These are phyloP conservation scores for Holocentrus rufus DNA, from an alignment of 2,797 vertebrate genomes.

Conservation along the genomic window DNA sequence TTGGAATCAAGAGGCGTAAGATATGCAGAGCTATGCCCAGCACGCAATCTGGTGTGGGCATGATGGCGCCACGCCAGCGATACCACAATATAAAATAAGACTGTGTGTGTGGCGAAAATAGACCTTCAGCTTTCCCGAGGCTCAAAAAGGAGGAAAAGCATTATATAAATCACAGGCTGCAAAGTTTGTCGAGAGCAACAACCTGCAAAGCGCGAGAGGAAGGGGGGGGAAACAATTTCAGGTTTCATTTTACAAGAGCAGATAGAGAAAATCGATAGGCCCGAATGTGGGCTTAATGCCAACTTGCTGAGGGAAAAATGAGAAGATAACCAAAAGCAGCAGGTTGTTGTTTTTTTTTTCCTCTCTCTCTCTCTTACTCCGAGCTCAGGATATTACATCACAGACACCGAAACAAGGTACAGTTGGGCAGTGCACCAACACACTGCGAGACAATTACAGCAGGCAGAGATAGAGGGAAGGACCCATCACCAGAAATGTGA, in stretches of 20 bases:
- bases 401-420: slow-evolving; percentile 50
- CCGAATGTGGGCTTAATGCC: slow-evolving; percentile 73
- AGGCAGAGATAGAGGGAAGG: slow-evolving; percentile 18
- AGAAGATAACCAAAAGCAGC: slow-evolving; percentile 71
- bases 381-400: slow-evolving; percentile 70
- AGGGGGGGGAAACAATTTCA: slow-evolving; percentile 65
- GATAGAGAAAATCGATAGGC: slow-evolving; percentile 74
- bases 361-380: slow-evolving; percentile 34
- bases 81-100: slow-evolving; percentile 33
- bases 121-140: slow-evolving; percentile 29
- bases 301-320: slow-evolving; percentile 70
- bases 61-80: slow-evolving; percentile 42
- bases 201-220: slow-evolving; percentile 63
- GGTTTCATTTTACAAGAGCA: slow-evolving; percentile 77
- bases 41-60: slow-evolving; percentile 35
- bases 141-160: slow-evolving; percentile 32
- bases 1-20: slow-evolving; percentile 66
- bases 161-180: slow-evolving; percentile 67
- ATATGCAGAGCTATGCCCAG: slow-evolving; percentile 61
- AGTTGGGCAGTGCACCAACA: slow-evolving; percentile 21
- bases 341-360: slow-evolving; percentile 42
- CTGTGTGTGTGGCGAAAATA: slow-evolving; percentile 42
- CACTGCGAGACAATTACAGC: slow-evolving; percentile 22
- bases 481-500: slow-evolving; percentile 25
- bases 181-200: slow-evolving; percentile 71